phyloP scores from a whole-genome alignment of 2,888 invertebrate genomes.

The Synergus japonicus region DNA sequence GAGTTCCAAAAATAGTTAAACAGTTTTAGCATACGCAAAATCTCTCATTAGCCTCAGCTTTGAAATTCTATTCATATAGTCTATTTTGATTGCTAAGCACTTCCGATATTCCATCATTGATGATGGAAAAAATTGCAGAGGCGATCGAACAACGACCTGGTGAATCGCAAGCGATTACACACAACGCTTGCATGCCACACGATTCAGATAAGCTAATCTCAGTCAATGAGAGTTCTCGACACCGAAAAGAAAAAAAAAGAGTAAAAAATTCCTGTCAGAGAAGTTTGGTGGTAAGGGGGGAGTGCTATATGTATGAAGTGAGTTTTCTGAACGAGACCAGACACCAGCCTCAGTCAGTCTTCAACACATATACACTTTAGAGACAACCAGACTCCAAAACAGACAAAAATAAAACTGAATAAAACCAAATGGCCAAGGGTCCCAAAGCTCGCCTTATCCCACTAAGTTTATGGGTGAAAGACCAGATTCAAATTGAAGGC shows the following conservation, averaged over 20 bases:
- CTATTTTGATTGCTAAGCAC: not conserved
- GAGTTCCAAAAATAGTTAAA: too few species aligned
- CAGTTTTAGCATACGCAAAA: too few species aligned
- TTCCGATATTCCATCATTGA: slow-evolving; percentile 15
- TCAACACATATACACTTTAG: slow-evolving; percentile 16
- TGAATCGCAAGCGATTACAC: slow-evolving; percentile 22
- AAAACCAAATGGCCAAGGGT: not conserved
- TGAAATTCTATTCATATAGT: not conserved
- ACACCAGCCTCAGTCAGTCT: not conserved
- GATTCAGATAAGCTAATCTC: slow-evolving; percentile 38
- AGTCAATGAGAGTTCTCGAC: slow-evolving; percentile 40
- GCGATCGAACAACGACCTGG: slow-evolving; percentile 33
- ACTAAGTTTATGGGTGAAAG: slow-evolving; percentile 6
- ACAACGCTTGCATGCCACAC: slow-evolving; percentile 15
- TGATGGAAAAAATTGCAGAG: slow-evolving; percentile 16
- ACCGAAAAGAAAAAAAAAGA: slow-evolving; percentile 2
- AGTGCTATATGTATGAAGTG: not conserved
- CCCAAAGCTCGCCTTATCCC: not conserved
- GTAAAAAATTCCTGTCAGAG: not conserved
- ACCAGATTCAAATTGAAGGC: slow-evolving; percentile 38
- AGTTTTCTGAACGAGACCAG: slow-evolving; percentile 18
- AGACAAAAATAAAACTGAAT: slow-evolving; percentile 16
- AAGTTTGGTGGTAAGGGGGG: not conserved
- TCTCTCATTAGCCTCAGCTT: not conserved
- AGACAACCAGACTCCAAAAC: slow-evolving; percentile 36